phyloP scores from a whole-genome alignment of 2,797 vertebrate genomes.

The Anguilla obscura region DNA sequence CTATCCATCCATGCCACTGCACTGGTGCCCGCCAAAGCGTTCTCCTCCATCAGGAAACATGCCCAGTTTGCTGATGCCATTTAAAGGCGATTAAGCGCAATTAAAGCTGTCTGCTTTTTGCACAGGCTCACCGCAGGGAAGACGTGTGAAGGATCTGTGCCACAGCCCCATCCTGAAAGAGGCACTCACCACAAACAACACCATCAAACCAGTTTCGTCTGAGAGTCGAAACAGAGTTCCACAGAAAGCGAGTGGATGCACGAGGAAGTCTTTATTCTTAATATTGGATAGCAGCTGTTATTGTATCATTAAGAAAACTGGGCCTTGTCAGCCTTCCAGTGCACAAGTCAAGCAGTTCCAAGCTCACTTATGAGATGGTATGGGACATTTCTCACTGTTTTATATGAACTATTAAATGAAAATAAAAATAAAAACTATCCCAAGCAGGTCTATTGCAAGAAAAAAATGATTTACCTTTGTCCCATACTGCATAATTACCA shows the following conservation, averaged over 20 bases:
- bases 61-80: slow-evolving; percentile 55
- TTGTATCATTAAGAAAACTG: neutral
- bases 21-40: slow-evolving; percentile 30
- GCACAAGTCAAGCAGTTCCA: neutral
- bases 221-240: neutral
- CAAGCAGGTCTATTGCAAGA: neutral
- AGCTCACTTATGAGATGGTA: neutral
- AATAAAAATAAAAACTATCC: neutral
- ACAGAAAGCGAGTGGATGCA: neutral
- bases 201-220: neutral
- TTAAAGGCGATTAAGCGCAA: slow-evolving; percentile 66
- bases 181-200: neutral
- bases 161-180: neutral
- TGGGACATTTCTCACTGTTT: neutral
- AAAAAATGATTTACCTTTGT: slow-evolving; percentile 46
- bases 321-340: neutral
- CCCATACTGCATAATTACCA: slow-evolving; percentile 62
- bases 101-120: slow-evolving; percentile 59
- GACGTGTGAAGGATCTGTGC: neutral
- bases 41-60: slow-evolving; percentile 50
- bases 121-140: slow-evolving; percentile 38
- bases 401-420: neutral
- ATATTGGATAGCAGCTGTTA: neutral
- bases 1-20: neutral
- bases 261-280: neutral